Base-by-base conservation (phyloP, 1,140 invertebrate genomes). In the Neotoxoptera formosana region DNA sequence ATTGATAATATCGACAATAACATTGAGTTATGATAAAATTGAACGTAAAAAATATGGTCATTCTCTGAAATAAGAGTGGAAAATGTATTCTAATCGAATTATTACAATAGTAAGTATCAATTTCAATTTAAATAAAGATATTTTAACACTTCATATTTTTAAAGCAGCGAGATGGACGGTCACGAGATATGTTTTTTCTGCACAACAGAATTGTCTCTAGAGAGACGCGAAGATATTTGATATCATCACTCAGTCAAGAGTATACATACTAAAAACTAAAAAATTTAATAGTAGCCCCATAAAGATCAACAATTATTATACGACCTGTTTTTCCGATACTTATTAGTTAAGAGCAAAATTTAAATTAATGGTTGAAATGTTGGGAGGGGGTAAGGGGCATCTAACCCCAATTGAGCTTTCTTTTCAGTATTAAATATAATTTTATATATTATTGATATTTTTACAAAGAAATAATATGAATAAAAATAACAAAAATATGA, bases 221-320 rank as follows among this genome's bases (percentile, higher is more conserved):
- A 47, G 84, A 86, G 14, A 17, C 25, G 25, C 23, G 25, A 86
- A 86, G 84, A 86, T 86, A 86, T 86, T 86, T 86, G 84, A 86
- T 86, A 86, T 17, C 23, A 23, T 45, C 14, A 30, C 25, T 47
- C 41, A 47, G 41, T 86, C 25, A 86, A 11, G 47, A 45, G 25
- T 23, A 25, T 86, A 86, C 2, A 4, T 30, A 47, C 51, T 4
- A 20, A 25, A n/a, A 86, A n/a, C n/a, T n/a, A n/a, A n/a, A 45
- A 86, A 47, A 83, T n/a, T 4, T 76, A 83, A 83, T 83, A 30
- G 45, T 86, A 30, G n/a, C 41, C 25, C 1, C 14, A 86, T 47
- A 17, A 14, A 86, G 30, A 86, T 47, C 6, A 86, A 47, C 17
- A 23, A 47, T 86, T 14, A 86, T 86, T 17, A 30, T 41, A 86